These are phyloP conservation scores for Ichneumoninae sp. DNA, from an alignment of 2,888 invertebrate species.

Conservation along the genomic window DNA sequence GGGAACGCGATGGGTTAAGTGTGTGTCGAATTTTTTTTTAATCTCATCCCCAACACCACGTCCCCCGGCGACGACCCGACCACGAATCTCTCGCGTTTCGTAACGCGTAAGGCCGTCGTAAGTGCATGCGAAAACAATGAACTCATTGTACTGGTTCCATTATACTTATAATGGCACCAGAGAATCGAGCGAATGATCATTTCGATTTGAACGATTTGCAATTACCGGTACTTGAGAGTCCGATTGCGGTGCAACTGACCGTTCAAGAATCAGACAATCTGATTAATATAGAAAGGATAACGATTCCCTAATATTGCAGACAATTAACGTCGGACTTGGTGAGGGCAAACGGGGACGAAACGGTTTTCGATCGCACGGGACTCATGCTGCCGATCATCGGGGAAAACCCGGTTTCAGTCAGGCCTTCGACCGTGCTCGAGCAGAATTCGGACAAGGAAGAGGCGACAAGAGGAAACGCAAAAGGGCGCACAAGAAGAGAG, in stretches of 20 bases:
- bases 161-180: conserved; percentile 73
- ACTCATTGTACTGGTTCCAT: too few relatives aligned
- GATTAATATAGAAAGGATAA: conserved; percentile 65
- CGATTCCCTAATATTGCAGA: conserved; percentile 12
- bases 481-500: neutral
- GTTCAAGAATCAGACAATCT: conserved; percentile 74
- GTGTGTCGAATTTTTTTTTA: conserved; percentile 1
- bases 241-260: conserved; percentile 54
- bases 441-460: conserved; percentile 15
- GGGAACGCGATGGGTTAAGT: neutral
- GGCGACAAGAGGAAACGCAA: conserved; percentile 21
- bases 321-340: conserved; percentile 9
- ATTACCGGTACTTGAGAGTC: conserved; percentile 74
- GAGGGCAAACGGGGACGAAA: conserved; percentile 12
- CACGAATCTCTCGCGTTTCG: conserved; percentile 64
- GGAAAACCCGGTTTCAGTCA: neutral
- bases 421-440: neutral
- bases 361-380: conserved; percentile 23
- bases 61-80: conserved; percentile 29
- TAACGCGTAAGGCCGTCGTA: conserved; percentile 71
- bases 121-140: conserved; percentile 73
- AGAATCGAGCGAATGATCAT: conserved; percentile 36
- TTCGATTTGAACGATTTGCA: conserved; percentile 77
- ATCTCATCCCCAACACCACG: conserved; percentile 14
- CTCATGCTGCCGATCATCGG: conserved; percentile 24